Percentiles rank a stretch among this genome's conserved stretches.
Evolutionary conservation across 1,140 invertebrate genomes (phyloP).

Genomic region (Euschistus heros): DNA sequence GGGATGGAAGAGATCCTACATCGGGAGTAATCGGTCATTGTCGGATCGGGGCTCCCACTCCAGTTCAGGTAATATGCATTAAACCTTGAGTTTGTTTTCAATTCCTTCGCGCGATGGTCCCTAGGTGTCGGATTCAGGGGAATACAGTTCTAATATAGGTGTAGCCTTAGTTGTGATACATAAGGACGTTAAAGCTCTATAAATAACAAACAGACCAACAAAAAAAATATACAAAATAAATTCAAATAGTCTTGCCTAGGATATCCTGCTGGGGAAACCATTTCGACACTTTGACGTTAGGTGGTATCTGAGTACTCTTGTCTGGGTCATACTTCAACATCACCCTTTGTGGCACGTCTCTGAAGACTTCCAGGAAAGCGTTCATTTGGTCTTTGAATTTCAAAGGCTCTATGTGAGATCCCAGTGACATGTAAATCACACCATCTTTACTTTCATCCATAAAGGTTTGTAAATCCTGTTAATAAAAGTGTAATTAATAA

Average conservation of each 20-base stretch:
- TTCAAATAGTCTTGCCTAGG: conserved; percentile 39
- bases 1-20: too few species aligned
- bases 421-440: conserved; percentile 36
- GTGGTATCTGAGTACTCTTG: conserved; percentile 34
- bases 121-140: too few species aligned
- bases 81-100: too few species aligned
- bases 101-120: too few species aligned
- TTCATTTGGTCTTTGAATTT: conserved; percentile 21
- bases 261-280: conserved; percentile 64
- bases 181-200: too few species aligned
- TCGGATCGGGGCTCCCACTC: too few species aligned
- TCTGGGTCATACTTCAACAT: conserved; percentile 33
- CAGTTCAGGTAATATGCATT: too few species aligned
- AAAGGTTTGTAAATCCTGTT: conserved; percentile 29
- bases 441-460: conserved; percentile 34
- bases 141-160: too few species aligned
- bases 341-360: conserved; percentile 31
- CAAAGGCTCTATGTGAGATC: conserved; percentile 30
- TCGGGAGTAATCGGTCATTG: too few species aligned
- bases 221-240: conserved; percentile 26
- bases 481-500: too few species aligned
- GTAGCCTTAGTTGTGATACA: too few species aligned
- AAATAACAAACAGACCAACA: not conserved
- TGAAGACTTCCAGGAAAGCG: conserved; percentile 29
- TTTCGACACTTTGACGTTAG: conserved; percentile 33